Base-by-base conservation (phyloP, 2,113 vertebrate species). In the Psammodynastes pulverulentus region DNA sequence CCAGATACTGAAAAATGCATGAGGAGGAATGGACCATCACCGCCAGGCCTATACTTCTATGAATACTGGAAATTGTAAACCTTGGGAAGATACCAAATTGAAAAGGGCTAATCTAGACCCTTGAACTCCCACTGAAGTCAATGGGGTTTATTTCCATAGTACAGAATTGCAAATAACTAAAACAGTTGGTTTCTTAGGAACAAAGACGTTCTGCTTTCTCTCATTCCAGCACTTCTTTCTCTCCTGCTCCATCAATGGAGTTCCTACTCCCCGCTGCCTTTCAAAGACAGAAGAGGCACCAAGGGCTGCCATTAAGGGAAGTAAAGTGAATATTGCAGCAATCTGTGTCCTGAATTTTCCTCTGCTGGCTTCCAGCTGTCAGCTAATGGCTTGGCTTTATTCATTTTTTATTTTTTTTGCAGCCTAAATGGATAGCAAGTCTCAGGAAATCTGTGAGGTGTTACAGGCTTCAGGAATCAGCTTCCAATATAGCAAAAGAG, bases 371-470 rank as follows among this genome's bases (percentile, higher is more conserved):
- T n/a, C 51, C 90, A 56, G 34, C 46, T 86, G 84, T 17, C 52
- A 56, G 12, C 90, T 9, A 45, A 2, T 93, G n/a, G 17, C 48
- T 46, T 93, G 9, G 9, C 94, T 43, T 29, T 3, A 8, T 91
- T 21, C 51, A 2, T 23, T 21, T 8, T 15, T 52, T 26, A 3
- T 9, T 49, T 58, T 86, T 54, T 91, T 94, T 67, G 94, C 46
- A 94, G 46, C n/a, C 84, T 94, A 87, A 84, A 15, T 88, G 93
- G 10, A 23, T 84, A 86, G 93, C 89, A 93, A 72, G 91, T 62
- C 43, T 67, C 67, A 84, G 90, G 39, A 84, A 92, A 45, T 52
- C 7, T 94, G 72, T 91, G 96, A 67, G 62, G 46, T 23, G 26
- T 43, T 51, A 88, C 84, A 91, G 9, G 13, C 7, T 2, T 53